phyloP scores from a whole-genome alignment of 1,140 invertebrate species.

The Aphelenchoides besseyi region DNA sequence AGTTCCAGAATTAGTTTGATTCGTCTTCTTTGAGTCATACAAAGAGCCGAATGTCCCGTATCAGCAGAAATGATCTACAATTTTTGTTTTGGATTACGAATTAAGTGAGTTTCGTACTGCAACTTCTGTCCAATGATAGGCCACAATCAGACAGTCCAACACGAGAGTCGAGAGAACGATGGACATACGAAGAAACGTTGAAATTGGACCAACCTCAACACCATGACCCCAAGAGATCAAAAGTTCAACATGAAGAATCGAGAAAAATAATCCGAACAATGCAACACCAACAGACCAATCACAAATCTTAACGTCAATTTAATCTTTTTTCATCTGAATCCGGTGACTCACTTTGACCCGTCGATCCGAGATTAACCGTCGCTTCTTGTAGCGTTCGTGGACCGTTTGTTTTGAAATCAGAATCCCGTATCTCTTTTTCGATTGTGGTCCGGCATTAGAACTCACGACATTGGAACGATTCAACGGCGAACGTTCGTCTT shows the following conservation, averaged over 20 bases:
- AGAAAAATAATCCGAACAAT: conserved; percentile 40
- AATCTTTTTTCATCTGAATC: not conserved
- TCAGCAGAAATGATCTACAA: conserved; percentile 50
- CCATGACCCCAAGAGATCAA: conserved; percentile 10
- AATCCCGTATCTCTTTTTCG: conserved; percentile 4
- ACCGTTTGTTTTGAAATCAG: conserved; percentile 24
- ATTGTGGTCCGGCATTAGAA: not conserved
- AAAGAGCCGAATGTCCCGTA: conserved; percentile 46
- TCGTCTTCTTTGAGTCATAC: conserved; percentile 33
- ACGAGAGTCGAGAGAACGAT: conserved; percentile 47
- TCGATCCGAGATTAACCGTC: conserved; percentile 29
- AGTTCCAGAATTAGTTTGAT: conserved; percentile 46
- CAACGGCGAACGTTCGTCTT: conserved; percentile 21
- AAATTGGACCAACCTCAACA: not conserved
- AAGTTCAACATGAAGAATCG: conserved; percentile 54
- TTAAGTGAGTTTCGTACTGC: conserved; percentile 26
- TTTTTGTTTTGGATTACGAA: not conserved
- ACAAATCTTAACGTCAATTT: conserved; percentile 44
- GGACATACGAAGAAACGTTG: not conserved
- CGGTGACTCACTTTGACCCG: conserved; percentile 34
- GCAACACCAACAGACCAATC: conserved; percentile 47
- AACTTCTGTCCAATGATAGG: conserved; percentile 47
- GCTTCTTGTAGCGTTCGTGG: conserved; percentile 35
- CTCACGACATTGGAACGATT: conserved; percentile 21
- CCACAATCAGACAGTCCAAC: conserved; percentile 46